Evolutionary conservation across 2,888 invertebrate genomes (phyloP).

Genomic region (Pseudococcus viburni): DNA sequence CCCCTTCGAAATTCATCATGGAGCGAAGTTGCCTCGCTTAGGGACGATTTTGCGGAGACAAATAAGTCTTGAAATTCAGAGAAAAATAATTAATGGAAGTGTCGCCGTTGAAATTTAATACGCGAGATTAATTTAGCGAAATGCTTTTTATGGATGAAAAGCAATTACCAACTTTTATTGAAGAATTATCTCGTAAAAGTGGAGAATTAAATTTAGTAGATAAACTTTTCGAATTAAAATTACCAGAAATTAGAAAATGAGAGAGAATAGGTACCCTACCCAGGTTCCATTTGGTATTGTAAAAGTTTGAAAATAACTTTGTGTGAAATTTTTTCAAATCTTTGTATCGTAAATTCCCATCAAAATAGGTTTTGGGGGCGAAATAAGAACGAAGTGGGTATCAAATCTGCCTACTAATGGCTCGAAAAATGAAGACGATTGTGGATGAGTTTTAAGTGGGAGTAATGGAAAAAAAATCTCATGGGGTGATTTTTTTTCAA

Average conservation of each 20-base stretch:
- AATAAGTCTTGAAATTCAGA: not conserved
- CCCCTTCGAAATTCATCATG: conserved; percentile 27
- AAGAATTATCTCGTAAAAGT: not conserved
- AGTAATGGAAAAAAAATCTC: conserved; percentile 4
- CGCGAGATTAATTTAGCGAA: conserved; percentile 9
- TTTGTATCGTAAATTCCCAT: not conserved
- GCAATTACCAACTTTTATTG: conserved; percentile 12
- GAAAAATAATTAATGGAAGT: conserved; percentile 24
- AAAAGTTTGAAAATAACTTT: not conserved
- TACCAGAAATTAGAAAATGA: not conserved
- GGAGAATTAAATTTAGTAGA: not conserved
- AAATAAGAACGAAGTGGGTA: conserved; percentile 18
- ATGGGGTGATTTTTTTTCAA: not conserved
- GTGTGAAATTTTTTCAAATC: not conserved
- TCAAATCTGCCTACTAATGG: not conserved
- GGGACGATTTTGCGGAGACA: not conserved
- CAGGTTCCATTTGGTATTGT: not conserved
- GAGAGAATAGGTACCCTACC: not conserved
- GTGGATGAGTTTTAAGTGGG: not conserved
- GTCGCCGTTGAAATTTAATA: not conserved
- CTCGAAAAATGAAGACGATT: not conserved
- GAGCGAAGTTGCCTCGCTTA: not conserved
- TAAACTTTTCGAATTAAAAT: not conserved
- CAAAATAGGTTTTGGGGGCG: not conserved
- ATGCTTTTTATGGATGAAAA: conserved; percentile 20